Percentiles rank a stretch among this genome's conserved stretches.
Evolutionary conservation across 2,797 vertebrate genomes (phyloP).

Genomic region (Poecile montanus): DNA sequence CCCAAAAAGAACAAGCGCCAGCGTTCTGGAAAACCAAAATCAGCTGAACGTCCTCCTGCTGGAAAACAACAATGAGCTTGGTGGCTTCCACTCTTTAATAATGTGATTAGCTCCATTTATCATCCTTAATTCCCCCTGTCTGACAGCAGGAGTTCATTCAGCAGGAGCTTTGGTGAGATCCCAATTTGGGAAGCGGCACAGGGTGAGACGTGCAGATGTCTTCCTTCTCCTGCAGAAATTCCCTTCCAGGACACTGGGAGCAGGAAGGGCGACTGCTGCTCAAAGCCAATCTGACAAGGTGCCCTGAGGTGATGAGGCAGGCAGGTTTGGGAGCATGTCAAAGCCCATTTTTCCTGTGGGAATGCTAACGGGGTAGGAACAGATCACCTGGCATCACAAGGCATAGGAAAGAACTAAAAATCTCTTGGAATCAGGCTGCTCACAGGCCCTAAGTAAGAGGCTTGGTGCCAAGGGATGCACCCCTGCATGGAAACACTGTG

Average conservation of each 20-base stretch:
- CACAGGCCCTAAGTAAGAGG: accelerated
- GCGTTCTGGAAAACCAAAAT: not conserved
- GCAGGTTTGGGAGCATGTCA: not conserved
- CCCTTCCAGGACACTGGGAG: not conserved
- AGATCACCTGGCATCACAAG: not conserved
- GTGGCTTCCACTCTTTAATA: constrained; percentile 12
- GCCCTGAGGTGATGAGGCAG: not conserved
- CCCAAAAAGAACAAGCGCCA: not conserved
- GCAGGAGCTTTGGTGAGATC: not conserved
- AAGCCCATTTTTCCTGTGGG: not conserved
- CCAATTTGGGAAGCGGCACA: not conserved
- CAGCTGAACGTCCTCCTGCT: not conserved
- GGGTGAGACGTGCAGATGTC: not conserved
- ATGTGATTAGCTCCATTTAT: constrained; percentile 26
- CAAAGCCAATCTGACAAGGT: not conserved
- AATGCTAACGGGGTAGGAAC: not conserved
- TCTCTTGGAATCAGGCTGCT: not conserved
- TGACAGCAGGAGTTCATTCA: not conserved
- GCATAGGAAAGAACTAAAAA: not conserved
- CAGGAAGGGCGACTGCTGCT: not conserved
- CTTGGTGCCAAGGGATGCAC: not conserved
- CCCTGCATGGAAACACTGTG: accelerated
- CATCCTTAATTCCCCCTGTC: constrained; percentile 22
- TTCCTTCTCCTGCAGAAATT: not conserved
- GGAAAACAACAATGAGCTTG: not conserved